phyloP scores from a whole-genome alignment of 2,797 vertebrate species.

The Manis javanica region DNA sequence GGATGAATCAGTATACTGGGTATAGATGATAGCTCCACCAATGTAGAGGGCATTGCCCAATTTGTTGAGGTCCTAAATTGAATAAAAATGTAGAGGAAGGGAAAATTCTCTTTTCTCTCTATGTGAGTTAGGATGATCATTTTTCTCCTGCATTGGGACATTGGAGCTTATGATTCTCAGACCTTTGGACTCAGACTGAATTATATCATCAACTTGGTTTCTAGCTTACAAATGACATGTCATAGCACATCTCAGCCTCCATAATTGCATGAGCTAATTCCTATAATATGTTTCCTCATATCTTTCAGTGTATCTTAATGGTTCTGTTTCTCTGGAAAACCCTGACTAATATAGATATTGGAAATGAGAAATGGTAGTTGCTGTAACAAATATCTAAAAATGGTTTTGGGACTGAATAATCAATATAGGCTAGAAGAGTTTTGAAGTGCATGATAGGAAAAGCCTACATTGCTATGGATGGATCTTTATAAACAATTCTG shows the following conservation, averaged over 20 bases:
- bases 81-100: background rate
- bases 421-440: background rate
- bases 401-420: background rate
- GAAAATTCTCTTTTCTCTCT: background rate
- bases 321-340: background rate
- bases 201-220: background rate
- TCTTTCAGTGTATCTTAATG: background rate
- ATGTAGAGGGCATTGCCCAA: background rate
- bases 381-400: background rate
- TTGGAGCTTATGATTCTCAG: background rate
- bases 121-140: background rate
- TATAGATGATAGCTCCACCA: background rate
- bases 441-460: background rate
- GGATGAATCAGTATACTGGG: background rate
- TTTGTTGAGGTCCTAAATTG: background rate
- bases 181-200: background rate
- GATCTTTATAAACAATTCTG: background rate
- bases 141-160: background rate
- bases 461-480: background rate
- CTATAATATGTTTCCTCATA: background rate
- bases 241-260: background rate
- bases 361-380: background rate
- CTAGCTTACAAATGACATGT: background rate
- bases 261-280: background rate
- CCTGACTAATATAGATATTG: background rate